These are phyloP conservation scores for Mirza zaza DNA, from an alignment of 2,113 vertebrate genomes.

Conservation along the genomic window DNA sequence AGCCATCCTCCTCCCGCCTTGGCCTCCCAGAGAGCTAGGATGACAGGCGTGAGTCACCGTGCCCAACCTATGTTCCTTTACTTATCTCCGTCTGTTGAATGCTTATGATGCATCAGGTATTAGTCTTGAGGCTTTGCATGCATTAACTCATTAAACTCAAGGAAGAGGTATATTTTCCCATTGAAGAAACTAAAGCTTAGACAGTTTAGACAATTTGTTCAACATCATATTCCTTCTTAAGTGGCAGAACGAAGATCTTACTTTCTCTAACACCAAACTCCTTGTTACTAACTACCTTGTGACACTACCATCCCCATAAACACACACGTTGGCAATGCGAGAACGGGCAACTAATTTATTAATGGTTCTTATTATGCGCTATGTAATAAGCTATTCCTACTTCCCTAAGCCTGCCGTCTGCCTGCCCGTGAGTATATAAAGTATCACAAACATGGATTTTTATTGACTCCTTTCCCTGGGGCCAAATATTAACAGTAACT, in stretches of 20 bases:
- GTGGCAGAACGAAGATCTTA: neutral
- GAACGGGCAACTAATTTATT: neutral
- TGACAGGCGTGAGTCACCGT: no score
- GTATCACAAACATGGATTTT: neutral
- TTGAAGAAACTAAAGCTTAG: neutral
- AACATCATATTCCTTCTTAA: neutral
- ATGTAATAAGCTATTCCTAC: neutral
- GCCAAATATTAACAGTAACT: constrained; percentile 22
- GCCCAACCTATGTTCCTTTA: neutral
- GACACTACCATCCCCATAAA: neutral
- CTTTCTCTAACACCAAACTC: neutral
- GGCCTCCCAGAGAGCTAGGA: no score
- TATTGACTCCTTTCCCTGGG: neutral
- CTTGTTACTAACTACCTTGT: neutral
- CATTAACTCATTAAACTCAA: neutral
- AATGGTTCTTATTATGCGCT: neutral
- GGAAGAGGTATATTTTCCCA: neutral
- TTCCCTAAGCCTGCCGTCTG: neutral
- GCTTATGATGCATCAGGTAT: neutral
- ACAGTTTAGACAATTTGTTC: neutral
- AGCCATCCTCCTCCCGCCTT: no score
- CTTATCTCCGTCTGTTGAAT: neutral
- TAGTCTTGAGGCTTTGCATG: neutral
- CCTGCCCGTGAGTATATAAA: neutral
- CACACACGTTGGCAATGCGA: neutral